Base-by-base conservation (phyloP, 1,140 invertebrate species). In the Adoxophyes honmai region DNA sequence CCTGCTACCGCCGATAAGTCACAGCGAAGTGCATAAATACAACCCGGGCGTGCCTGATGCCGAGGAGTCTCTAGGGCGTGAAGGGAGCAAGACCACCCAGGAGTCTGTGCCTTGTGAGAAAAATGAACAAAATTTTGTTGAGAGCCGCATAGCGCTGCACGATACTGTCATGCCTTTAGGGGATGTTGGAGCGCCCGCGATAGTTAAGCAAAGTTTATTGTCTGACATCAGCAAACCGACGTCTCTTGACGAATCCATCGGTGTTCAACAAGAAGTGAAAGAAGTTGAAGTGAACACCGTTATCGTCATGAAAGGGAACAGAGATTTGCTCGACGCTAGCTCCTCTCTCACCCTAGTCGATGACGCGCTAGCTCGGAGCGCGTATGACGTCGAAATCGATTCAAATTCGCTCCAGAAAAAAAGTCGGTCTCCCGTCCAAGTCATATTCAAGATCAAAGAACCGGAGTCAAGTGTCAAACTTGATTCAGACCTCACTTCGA, bases 301-400 rank as follows among this genome's bases (percentile, higher is more conserved):
- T 1, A 84, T 87, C 13, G 64, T 64, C 15, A 84, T 86, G 81
- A 84, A 83, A 60, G 68, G 36, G 0, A 84, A 81, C 38, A 71
- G 70, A 33, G 74, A 78, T n/a, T 52, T 87, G 0, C 55, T 86
- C 6, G 68, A 81, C 57, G 59, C 61, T 0, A 72, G 68, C 52
- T 85, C 84, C 0, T 79, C 77, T 0, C 60, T 87, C 0, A 87
- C 81, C 5, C 34, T 87, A 54, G 79, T 84, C 0, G 81, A 87
- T 15, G 81, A 83, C 14, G 66, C 69, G 0, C 28, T 75, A 2
- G 44, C 55, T 0, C 39, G 62, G 6, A 69, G 55, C 16, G 28
- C 21, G 0, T 69, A 70, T 18, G 63, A 73, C 5, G 28, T 70
- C 1, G 52, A 73, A 33, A 18, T 73, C 3, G 57, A 73, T 6